These are phyloP conservation scores for Alauda arvensis DNA, from an alignment of 2,797 vertebrate genomes.

Conservation along the genomic window DNA sequence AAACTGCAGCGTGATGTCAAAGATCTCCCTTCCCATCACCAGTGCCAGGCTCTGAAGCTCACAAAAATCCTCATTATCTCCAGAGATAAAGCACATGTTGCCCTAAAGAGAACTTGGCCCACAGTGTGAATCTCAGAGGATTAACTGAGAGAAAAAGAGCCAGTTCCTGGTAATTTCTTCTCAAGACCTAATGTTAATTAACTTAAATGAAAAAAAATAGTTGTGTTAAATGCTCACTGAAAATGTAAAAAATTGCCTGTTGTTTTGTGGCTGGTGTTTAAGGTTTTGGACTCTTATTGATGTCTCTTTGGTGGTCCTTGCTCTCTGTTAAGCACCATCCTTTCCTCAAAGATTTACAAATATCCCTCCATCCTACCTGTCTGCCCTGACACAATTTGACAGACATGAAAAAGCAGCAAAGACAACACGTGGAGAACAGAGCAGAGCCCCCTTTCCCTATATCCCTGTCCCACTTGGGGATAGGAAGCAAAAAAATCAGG, in stretches of 20 bases:
- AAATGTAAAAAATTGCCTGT: not conserved
- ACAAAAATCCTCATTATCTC: not conserved
- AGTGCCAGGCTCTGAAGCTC: constrained; percentile 32
- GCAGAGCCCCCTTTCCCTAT: not conserved
- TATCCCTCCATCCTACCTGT: not conserved
- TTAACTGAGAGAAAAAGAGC: not conserved
- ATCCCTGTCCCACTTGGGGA: too few relatives aligned
- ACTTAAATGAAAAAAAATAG: not conserved
- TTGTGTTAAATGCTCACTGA: not conserved
- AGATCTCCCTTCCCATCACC: not conserved
- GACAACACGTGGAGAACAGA: not conserved
- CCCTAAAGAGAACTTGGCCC: not conserved
- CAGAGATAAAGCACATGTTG: not conserved
- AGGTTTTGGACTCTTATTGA: not conserved
- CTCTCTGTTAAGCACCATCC: not conserved
- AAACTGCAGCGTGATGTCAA: not conserved
- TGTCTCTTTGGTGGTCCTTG: not conserved
- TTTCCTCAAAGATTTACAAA: not conserved
- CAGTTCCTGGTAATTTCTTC: not conserved
- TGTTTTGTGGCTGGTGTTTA: not conserved
- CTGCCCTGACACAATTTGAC: not conserved
- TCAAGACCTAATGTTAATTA: not conserved
- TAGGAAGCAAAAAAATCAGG: not conserved
- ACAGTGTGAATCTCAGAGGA: not conserved
- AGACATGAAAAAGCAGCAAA: not conserved